Evolutionary conservation across 2,888 invertebrate genomes (phyloP).

Genomic region (Balanococcus diminutus): DNA sequence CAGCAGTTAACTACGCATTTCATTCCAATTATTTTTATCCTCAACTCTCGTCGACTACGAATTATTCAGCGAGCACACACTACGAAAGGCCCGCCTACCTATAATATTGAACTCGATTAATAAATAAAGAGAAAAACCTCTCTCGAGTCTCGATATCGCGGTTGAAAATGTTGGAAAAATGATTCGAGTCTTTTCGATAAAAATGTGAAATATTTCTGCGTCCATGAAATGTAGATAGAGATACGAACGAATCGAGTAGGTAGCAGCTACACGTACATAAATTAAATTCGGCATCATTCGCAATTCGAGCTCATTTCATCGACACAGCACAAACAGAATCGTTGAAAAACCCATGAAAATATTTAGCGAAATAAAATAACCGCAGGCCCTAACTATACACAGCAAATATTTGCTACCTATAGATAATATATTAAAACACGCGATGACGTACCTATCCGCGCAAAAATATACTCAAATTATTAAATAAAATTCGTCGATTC

Average conservation of each 20-base stretch:
- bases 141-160: not conserved
- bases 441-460: not conserved
- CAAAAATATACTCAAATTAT: not conserved
- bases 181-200: slow-evolving; percentile 16
- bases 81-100: too few relatives aligned
- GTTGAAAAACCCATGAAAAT: not conserved
- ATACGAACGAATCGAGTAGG: not conserved
- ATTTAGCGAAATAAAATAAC: slow-evolving; percentile 7
- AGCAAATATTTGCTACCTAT: not conserved
- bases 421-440: not conserved
- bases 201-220: slow-evolving; percentile 17
- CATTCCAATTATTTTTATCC: not conserved
- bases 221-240: not conserved
- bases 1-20: not conserved
- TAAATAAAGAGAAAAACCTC: not conserved
- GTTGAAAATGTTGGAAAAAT: not conserved
- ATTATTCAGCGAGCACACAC: too few relatives aligned
- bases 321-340: slow-evolving; percentile 3
- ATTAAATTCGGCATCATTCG: slow-evolving; percentile 8
- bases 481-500: not conserved
- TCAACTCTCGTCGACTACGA: not conserved
- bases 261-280: not conserved
- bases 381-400: not conserved
- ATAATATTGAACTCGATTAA: not conserved
- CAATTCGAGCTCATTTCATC: not conserved